phyloP scores from a whole-genome alignment of 1,140 invertebrate genomes.

The Limonius californicus region DNA sequence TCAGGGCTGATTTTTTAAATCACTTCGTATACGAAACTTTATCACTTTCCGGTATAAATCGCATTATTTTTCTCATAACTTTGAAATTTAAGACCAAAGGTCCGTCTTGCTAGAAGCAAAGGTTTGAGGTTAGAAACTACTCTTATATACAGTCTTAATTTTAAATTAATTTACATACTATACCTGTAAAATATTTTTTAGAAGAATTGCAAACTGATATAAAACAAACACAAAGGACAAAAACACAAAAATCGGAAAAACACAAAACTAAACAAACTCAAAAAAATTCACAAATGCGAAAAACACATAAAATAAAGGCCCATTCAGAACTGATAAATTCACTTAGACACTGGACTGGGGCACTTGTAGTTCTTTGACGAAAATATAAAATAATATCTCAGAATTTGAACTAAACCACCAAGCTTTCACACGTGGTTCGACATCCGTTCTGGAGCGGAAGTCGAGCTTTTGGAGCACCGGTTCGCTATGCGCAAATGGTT shows the following conservation, averaged over 20 bases:
- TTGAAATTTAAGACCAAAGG: too few relatives aligned
- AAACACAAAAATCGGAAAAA: too few relatives aligned
- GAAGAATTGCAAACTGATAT: not conserved
- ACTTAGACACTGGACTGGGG: not conserved
- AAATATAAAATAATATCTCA: constrained; percentile 2
- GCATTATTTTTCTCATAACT: too few relatives aligned
- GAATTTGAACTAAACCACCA: not conserved
- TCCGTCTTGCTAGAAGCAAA: too few relatives aligned
- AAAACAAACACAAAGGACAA: not conserved
- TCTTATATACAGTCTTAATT: too few relatives aligned
- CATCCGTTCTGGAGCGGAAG: constrained; percentile 5
- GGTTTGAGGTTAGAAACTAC: not conserved
- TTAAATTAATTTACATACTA: not conserved
- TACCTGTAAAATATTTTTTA: not conserved
- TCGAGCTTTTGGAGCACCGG: not conserved
- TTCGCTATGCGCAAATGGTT: constrained; percentile 9
- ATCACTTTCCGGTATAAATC: too few relatives aligned
- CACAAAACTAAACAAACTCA: not conserved
- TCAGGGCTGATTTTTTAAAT: too few relatives aligned
- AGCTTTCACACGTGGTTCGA: constrained; percentile 6
- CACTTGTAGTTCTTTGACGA: not conserved
- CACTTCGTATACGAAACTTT: too few relatives aligned
- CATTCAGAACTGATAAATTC: constrained; percentile 2
- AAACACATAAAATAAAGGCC: not conserved
- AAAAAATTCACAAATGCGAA: not conserved